Evolutionary conservation across 1,140 invertebrate species (phyloP), one percentile per base, ranked within the genome.

Genomic region (Holotrichia oblita): DNA sequence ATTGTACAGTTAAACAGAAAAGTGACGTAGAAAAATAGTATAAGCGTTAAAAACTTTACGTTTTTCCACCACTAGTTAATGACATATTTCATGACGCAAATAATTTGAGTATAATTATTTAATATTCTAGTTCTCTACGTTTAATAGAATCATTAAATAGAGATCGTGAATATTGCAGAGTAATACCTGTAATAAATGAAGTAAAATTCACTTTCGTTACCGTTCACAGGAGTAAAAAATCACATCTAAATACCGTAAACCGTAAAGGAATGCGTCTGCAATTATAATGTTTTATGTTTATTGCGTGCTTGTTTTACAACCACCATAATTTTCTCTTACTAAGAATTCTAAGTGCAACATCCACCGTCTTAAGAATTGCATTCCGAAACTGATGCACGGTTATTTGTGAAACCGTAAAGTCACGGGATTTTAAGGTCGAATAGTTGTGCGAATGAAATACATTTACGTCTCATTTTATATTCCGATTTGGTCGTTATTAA

Each of bases 281-380:
- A 55, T 55, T 55, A 55, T 55, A 55, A 55, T 55, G 48, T 55
- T 55, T 55, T 55, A 55, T 55, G 48, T 55, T 55, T 55, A 55
- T 55, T 55, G 48, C 48, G 48, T 17, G 7, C 48, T 17, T 55
- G 48, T 55, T 55, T 55, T 55, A 55, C 48, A 55, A 55, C 48
- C 48, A 55, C 2, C n/a, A 55, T 55, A 55, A 17, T 55, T 55
- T 55, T 17, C 27, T 34, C 2, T 17, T 7, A 17, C 14, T 17
- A 44, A 44, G 48, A 55, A 55, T 55, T 14, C 7, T 17, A 55
- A 55, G 48, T 55, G 48, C 48, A 55, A 55, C 17, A 55, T 55
- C 48, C 48, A 55, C 17, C 48, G 48, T 17, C 14, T 55, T 17
- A 55, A 55, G 17, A 55, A 55, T 55, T 17, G 48, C 48, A 55